A percentile compares a stretch with the other conserved stretches of the same genome.
Evolutionary conservation across 2,888 invertebrate genomes (phyloP).

Genomic region (Schizotus pectinicornis): DNA sequence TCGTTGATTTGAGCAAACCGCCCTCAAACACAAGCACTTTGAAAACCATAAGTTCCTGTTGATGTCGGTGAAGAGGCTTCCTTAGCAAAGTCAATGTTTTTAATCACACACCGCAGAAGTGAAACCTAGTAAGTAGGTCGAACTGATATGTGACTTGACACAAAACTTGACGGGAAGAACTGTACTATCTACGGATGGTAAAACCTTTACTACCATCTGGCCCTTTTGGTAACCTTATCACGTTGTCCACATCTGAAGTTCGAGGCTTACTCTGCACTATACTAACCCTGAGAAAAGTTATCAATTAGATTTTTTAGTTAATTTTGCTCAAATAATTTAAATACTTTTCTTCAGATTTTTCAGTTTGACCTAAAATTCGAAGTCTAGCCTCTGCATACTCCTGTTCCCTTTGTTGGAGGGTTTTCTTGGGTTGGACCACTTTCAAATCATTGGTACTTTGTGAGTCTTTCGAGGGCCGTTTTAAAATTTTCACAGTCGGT

Average conservation of each 20-base stretch:
- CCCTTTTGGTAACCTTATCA: constrained; percentile 77
- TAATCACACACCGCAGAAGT: constrained; percentile 6
- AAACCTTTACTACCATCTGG: constrained; percentile 81
- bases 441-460: constrained; percentile 70
- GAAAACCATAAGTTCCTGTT: background rate
- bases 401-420: constrained; percentile 87
- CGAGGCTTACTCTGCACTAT: constrained; percentile 50
- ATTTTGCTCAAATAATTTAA: background rate
- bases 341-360: constrained; percentile 75
- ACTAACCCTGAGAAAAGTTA: constrained; percentile 47
- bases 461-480: constrained; percentile 66
- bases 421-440: constrained; percentile 78
- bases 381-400: constrained; percentile 92
- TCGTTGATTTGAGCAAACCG: constrained; percentile 1
- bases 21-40: background rate
- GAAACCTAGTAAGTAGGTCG: constrained; percentile 1
- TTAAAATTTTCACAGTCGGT: constrained; percentile 84
- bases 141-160: constrained; percentile 19
- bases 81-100: background rate
- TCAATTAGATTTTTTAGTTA: background rate
- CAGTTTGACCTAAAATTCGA: constrained; percentile 87
- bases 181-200: constrained; percentile 70
- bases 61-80: background rate
- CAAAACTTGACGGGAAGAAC: constrained; percentile 9
- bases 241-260: constrained; percentile 50